phyloP scores from a whole-genome alignment of 1,140 invertebrate genomes.

The Armadillidium nasatum region DNA sequence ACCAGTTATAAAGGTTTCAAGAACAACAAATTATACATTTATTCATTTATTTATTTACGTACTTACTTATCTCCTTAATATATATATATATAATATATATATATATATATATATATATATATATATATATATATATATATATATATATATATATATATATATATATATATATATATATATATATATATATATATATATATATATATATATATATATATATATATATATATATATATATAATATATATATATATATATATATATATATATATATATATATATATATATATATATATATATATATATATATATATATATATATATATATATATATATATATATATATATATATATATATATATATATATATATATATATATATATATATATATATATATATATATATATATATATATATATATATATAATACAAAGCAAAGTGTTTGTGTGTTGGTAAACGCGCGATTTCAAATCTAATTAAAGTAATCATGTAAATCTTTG shows the following conservation, averaged over 20 bases:
- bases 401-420: no score
- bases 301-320: neutral
- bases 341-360: slow-evolving; percentile 10
- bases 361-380: slow-evolving; percentile 7
- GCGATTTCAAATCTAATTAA: slow-evolving; percentile 1
- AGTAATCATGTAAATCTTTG: neutral
- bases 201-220: slow-evolving; percentile 15
- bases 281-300: slow-evolving; percentile 12
- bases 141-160: neutral
- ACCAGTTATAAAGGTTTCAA: no score
- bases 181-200: slow-evolving; percentile 10
- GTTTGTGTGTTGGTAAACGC: neutral
- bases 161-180: slow-evolving; percentile 15
- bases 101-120: slow-evolving; percentile 16
- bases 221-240: slow-evolving; percentile 7
- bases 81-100: slow-evolving; percentile 15
- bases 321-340: slow-evolving; percentile 8
- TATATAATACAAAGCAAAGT: no score
- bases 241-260: slow-evolving; percentile 21
- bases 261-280: slow-evolving; percentile 1
- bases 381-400: slow-evolving; percentile 12
- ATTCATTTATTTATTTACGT: no score
- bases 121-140: neutral
- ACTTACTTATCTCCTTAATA: neutral
- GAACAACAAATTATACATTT: no score